Evolutionary conservation across 1,140 invertebrate genomes (phyloP).

Genomic region (Rhysida immarginata): DNA sequence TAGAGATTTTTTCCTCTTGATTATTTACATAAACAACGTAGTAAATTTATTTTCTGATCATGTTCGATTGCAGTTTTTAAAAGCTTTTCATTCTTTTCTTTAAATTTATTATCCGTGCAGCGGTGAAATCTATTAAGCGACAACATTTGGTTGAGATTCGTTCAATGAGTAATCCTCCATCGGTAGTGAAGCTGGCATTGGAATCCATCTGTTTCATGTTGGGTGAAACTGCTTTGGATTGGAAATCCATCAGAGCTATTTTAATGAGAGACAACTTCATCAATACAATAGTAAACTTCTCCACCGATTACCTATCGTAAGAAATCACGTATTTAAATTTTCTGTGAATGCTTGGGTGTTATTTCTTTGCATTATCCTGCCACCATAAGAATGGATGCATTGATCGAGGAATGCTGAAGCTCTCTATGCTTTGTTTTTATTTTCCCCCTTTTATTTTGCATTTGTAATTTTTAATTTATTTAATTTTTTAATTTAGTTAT

Average conservation of each 20-base stretch:
- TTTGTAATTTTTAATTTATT: no score
- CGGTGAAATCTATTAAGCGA: slow-evolving; percentile 98
- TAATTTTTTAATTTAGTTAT: no score
- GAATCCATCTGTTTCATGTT: slow-evolving; percentile 97
- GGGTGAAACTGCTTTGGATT: slow-evolving; percentile 92
- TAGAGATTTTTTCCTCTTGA: not conserved
- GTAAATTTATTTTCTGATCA: not conserved
- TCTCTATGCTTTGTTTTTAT: no score
- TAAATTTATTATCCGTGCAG: no score
- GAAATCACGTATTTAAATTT: no score
- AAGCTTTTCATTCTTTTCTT: no score
- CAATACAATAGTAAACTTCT: slow-evolving; percentile 97
- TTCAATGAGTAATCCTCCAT: slow-evolving; percentile 94
- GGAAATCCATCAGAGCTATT: slow-evolving; percentile 93
- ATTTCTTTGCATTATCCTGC: no score
- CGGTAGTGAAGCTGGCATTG: slow-evolving; percentile 89
- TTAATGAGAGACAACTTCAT: slow-evolving; percentile 99
- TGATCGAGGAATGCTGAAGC: no score
- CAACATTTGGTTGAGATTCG: slow-evolving; percentile 96
- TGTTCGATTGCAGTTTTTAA: no score
- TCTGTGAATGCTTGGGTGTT: no score
- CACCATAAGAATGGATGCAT: no score
- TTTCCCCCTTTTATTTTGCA: no score
- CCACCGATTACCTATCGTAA: slow-evolving; percentile 94
- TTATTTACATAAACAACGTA: not conserved